phyloP scores from a whole-genome alignment of 2,797 vertebrate genomes.

The Lophius americanus region DNA sequence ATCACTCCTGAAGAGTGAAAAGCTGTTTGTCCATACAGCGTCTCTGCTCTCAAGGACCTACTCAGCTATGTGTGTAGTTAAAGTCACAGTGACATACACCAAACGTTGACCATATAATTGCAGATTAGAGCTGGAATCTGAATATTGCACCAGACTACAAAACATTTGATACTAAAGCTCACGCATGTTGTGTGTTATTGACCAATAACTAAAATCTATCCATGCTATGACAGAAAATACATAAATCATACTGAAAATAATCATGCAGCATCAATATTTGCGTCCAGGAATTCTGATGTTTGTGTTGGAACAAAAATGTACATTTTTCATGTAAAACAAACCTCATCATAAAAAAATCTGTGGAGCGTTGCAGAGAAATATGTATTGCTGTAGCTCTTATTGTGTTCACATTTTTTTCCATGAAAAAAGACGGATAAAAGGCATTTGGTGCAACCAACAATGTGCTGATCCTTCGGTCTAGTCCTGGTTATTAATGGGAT shows the following conservation, averaged over 20 bases:
- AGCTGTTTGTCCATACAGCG: slow-evolving; percentile 47
- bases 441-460: slow-evolving; percentile 53
- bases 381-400: slow-evolving; percentile 34
- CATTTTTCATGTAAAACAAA: neutral
- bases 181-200: too few species aligned
- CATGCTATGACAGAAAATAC: neutral
- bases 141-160: neutral
- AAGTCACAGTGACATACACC: slow-evolving; percentile 9
- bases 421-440: slow-evolving; percentile 42
- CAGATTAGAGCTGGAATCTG: neutral
- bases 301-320: slow-evolving; percentile 1
- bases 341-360: slow-evolving; percentile 19
- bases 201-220: neutral
- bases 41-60: slow-evolving; percentile 15
- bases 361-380: slow-evolving; percentile 18
- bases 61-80: slow-evolving; percentile 19
- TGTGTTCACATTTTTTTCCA: slow-evolving; percentile 47
- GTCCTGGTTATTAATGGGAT: slow-evolving; percentile 48
- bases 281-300: neutral
- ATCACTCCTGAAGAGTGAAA: slow-evolving; percentile 54
- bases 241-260: neutral
- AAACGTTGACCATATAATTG: slow-evolving; percentile 15
- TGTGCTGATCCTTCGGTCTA: slow-evolving; percentile 36
- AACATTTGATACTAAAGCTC: too few species aligned
- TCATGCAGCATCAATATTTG: neutral